Conservation (phyloP, 2,888 invertebrate species). For the Drosophila koepferae region DNA sequence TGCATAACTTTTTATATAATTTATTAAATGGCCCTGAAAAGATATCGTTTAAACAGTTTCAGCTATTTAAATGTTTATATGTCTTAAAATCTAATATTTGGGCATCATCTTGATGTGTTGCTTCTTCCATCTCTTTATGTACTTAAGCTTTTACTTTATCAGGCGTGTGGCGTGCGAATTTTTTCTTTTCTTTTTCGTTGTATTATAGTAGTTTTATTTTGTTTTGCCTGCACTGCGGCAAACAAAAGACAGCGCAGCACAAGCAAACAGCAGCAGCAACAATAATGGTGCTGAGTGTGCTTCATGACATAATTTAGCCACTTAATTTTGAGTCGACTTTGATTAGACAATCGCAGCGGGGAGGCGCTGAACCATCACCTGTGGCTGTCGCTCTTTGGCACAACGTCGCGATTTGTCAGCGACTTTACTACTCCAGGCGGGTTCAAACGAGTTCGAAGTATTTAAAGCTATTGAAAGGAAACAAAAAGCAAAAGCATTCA, state of each 20-base stretch:
- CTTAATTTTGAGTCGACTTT: conserved; percentile 59
- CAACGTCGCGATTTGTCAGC: conserved; percentile 33
- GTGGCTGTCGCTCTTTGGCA: conserved; percentile 26
- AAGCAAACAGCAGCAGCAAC: conserved; percentile 22
- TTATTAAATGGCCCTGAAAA: not conserved
- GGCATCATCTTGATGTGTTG: conserved; percentile 1
- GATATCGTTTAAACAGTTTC: not conserved
- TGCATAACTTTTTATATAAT: not conserved
- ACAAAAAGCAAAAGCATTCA: conserved; percentile 39
- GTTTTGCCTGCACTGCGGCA: conserved; percentile 58
- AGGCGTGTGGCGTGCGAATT: conserved; percentile 49
- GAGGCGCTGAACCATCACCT: conserved; percentile 34
- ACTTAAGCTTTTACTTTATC: conserved; percentile 44
- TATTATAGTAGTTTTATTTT: conserved; percentile 16
- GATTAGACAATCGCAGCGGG: conserved; percentile 64
- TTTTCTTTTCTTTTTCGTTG: conserved; percentile 20
- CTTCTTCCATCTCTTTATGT: conserved; percentile 26
- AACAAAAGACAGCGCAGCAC: conserved; percentile 50
- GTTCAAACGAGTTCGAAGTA: conserved; percentile 74
- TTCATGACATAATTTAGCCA: conserved; percentile 72
- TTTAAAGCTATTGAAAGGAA: conserved; percentile 53
- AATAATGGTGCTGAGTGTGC: conserved; percentile 17
- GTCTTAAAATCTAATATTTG: conserved; percentile 1
- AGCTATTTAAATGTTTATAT: not conserved
- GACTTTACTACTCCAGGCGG: conserved; percentile 27